Base-by-base conservation (phyloP, 2,888 invertebrate species). In the Heteropelma amictum region DNA sequence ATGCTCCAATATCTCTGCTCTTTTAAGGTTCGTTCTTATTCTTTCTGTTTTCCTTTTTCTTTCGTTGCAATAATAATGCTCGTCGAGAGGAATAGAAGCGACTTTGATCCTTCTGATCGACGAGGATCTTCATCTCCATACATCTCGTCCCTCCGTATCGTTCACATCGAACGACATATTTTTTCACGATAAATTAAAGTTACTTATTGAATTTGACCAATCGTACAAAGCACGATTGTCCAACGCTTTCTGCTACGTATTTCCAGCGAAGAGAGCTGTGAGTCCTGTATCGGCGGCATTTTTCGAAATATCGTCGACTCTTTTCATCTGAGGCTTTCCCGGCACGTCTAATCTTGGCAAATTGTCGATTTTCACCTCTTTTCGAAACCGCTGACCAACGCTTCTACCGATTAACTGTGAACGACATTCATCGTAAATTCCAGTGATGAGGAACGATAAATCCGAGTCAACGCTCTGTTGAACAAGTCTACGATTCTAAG, bases 371-470 rank as follows among this genome's bases (percentile, higher is more conserved):
- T 94, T 94, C 8, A 96, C 94, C 88, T 97, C 96, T 84, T 96
- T 95, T 81, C 95, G 94, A 90, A 97, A 97, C 76, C 96, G 90
- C 88, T 97, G 96, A 23, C 96, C 95, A 23, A 97, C 92, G 90
- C 95, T 97, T 82, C 94, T 92, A 0, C 96, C 96, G 83, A 96
- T 94, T 72, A 97, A 90, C 94, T 95, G 90, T 6, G 78, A 33
- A 63, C 49, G 35, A 45, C 53, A 30, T 17, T 30, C 12, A 3
- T n/a, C 35, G 26, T 2, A 3, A 47, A 17, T 40, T 12, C n/a
- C n/a, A n/a, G n/a, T n/a, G n/a, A n/a, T n/a, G n/a, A n/a, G n/a
- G n/a, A n/a, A n/a, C n/a, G n/a, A n/a, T n/a, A n/a, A n/a, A n/a
- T n/a, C n/a, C n/a, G n/a, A n/a, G n/a, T n/a, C n/a, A n/a, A n/a